Evolutionary conservation across 2,888 invertebrate genomes (phyloP).

Genomic region (Erebia ligea): DNA sequence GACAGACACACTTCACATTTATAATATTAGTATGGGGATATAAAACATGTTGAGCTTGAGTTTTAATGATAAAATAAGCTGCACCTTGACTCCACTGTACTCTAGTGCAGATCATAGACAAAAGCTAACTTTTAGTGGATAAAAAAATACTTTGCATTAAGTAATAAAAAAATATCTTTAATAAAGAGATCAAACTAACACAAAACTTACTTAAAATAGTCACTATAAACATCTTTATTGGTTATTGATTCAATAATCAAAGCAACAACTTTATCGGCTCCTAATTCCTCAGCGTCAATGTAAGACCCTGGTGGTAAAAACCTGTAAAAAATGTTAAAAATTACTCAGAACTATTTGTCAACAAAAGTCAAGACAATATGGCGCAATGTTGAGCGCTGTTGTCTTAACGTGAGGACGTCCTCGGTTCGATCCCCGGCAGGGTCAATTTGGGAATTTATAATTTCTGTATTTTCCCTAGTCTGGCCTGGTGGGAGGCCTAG

Average conservation of each 20-base stretch:
- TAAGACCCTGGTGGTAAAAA: constrained; percentile 69
- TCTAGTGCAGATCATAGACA: neutral
- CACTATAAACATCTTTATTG: constrained; percentile 50
- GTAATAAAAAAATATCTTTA: neutral
- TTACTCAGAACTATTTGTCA: too few species aligned
- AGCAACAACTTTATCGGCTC: constrained; percentile 50
- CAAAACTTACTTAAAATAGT: constrained; percentile 59
- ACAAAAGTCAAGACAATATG: too few species aligned
- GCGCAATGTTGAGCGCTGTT: too few species aligned
- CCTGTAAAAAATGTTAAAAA: constrained; percentile 44
- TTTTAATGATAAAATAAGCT: neutral
- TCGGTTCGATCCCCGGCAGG: too few species aligned
- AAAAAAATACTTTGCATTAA: neutral
- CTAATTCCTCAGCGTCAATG: constrained; percentile 55
- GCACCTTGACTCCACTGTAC: neutral
- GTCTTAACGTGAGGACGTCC: too few species aligned
- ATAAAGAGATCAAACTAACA: neutral
- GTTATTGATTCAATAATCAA: constrained; percentile 55
- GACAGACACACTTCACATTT: too few species aligned
- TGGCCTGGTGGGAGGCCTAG: too few species aligned
- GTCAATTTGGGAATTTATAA: too few species aligned
- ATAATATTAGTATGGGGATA: too few species aligned
- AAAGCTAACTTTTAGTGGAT: too few species aligned
- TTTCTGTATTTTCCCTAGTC: too few species aligned
- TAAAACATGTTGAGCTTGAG: too few species aligned